Conservation (phyloP, 2,113 vertebrate genomes). For the Benitochromis conjunctus region DNA sequence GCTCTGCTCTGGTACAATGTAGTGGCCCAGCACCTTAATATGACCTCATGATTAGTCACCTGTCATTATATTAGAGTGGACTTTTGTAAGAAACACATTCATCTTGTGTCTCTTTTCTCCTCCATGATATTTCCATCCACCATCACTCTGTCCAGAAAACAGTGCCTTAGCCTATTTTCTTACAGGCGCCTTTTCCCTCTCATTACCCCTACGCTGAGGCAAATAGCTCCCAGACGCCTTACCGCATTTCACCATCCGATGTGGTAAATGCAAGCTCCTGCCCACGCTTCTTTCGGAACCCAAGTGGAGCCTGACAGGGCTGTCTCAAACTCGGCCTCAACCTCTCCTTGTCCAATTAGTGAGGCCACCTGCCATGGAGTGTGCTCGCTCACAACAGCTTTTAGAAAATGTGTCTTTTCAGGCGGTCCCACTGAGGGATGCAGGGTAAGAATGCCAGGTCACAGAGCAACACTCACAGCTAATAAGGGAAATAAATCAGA, state of each 20-base stretch:
- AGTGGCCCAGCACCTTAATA: background rate
- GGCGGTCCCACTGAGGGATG: background rate
- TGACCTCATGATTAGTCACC: background rate
- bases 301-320: constrained; percentile 10
- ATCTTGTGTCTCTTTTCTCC: background rate
- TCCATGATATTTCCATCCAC: background rate
- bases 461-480: constrained; percentile 9
- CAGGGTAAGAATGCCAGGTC: background rate
- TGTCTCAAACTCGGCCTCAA: background rate
- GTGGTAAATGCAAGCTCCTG: constrained; percentile 3
- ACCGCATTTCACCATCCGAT: background rate
- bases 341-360: constrained; percentile 46
- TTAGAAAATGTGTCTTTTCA: constrained; percentile 7
- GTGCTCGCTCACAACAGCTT: background rate
- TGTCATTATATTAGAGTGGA: background rate
- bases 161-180: background rate
- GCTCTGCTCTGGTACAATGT: background rate
- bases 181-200: background rate
- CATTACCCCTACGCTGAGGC: background rate
- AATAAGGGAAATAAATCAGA: constrained; percentile 27
- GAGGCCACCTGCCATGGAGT: background rate
- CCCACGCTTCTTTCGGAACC: constrained; percentile 1
- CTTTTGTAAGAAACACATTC: background rate
- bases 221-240: constrained; percentile 6
- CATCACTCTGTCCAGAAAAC: background rate